Evolutionary conservation across 2,797 vertebrate genomes (phyloP).

Genomic region (Chaenodraco wilsoni): DNA sequence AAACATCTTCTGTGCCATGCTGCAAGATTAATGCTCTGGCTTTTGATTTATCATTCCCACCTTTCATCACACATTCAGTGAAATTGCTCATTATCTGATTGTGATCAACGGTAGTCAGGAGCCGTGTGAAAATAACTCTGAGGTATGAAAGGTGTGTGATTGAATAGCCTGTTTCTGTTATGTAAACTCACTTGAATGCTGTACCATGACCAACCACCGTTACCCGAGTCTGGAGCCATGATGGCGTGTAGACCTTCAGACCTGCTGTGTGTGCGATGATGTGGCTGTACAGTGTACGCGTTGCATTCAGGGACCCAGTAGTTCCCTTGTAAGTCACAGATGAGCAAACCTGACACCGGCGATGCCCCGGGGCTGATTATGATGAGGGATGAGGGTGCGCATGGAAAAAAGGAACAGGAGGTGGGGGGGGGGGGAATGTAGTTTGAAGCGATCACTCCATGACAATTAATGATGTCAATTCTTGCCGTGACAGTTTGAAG

Average conservation of each 20-base stretch:
- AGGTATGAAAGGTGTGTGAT: slow-evolving; percentile 5
- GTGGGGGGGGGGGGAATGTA: slow-evolving; percentile 30
- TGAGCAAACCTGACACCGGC: slow-evolving; percentile 45
- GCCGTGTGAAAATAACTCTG: slow-evolving; percentile 3
- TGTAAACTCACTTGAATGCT: not conserved
- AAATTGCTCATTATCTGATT: not conserved
- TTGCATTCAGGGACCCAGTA: slow-evolving; percentile 36
- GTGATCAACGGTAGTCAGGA: not conserved
- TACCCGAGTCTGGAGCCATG: not conserved
- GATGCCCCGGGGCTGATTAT: slow-evolving; percentile 44
- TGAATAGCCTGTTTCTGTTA: slow-evolving; percentile 7
- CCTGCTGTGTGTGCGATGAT: slow-evolving; percentile 3
- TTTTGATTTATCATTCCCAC: not conserved
- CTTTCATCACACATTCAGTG: not conserved
- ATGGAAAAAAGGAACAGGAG: slow-evolving; percentile 20
- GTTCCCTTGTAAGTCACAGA: slow-evolving; percentile 50
- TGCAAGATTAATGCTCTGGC: not conserved
- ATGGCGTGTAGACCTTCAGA: not conserved
- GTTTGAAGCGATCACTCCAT: slow-evolving; percentile 39
- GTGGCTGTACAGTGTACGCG: slow-evolving; percentile 21
- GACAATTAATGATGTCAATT: slow-evolving; percentile 54
- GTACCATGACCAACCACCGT: slow-evolving; percentile 4
- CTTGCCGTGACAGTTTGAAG: slow-evolving; percentile 43
- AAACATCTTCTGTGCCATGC: not conserved
- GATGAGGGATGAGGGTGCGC: slow-evolving; percentile 43